Evolutionary conservation across 2,888 invertebrate genomes (phyloP).

Genomic region (Macrosiphum euphorbiae): DNA sequence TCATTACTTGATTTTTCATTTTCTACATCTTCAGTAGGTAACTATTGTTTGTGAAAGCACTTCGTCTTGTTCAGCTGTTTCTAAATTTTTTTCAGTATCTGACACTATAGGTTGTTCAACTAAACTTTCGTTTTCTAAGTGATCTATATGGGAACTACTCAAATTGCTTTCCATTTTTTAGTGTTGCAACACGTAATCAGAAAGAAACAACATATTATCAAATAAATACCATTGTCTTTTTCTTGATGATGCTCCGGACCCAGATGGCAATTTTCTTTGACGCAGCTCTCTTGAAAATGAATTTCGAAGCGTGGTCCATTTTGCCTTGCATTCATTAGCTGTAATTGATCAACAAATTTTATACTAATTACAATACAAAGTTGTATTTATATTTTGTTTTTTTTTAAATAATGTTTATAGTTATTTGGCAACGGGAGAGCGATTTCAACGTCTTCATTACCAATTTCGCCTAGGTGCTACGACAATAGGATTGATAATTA

Average conservation of each 20-base stretch:
- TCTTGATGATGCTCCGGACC: constrained; percentile 40
- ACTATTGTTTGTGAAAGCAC: constrained; percentile 16
- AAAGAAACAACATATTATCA: constrained; percentile 38
- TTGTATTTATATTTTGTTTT: too few relatives aligned
- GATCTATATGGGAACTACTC: too few relatives aligned
- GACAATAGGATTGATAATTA: neutral
- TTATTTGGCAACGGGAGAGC: constrained; percentile 26
- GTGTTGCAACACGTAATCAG: constrained; percentile 32
- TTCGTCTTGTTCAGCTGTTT: constrained; percentile 14
- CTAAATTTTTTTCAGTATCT: neutral
- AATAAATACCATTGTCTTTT: constrained; percentile 40
- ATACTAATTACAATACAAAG: too few relatives aligned
- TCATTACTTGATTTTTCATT: constrained; percentile 14
- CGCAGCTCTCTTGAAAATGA: constrained; percentile 17
- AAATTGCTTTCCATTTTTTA: constrained; percentile 38
- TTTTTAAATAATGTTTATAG: neutral
- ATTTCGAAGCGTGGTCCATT: constrained; percentile 41
- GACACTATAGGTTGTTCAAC: constrained; percentile 10
- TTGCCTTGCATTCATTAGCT: constrained; percentile 33
- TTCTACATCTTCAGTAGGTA: neutral
- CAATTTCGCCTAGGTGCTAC: constrained; percentile 31
- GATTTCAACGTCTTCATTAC: constrained; percentile 23
- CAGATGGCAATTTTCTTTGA: neutral
- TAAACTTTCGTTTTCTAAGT: constrained; percentile 23
- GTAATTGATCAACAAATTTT: too few relatives aligned